phyloP scores from a whole-genome alignment of 2,888 invertebrate species.

The Drosophila cognata region DNA sequence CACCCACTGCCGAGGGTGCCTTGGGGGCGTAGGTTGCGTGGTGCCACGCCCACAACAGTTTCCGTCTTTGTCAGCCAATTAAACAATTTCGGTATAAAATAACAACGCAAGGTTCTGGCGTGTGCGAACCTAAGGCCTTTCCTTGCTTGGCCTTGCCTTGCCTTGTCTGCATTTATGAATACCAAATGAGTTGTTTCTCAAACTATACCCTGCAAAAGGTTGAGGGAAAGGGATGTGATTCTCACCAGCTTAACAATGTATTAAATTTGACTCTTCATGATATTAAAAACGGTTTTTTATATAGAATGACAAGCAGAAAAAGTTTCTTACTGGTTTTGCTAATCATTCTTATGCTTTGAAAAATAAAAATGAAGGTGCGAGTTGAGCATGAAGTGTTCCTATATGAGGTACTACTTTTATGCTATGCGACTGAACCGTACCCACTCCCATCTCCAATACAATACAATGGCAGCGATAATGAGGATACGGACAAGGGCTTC shows the following conservation, averaged over 20 bases:
- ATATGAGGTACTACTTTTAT: neutral
- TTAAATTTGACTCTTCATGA: neutral
- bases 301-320: neutral
- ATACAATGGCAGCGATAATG: constrained; percentile 47
- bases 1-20: constrained; percentile 2
- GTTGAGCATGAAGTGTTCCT: neutral
- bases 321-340: neutral
- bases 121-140: constrained; percentile 52
- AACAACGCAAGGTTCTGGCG: constrained; percentile 47
- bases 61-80: constrained; percentile 70
- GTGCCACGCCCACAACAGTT: constrained; percentile 1
- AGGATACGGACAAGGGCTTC: neutral
- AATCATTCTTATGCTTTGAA: neutral
- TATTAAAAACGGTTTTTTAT: neutral
- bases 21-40: neutral
- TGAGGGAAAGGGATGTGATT: neutral
- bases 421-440: neutral
- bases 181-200: constrained; percentile 66
- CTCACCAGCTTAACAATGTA: neutral
- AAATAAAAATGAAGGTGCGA: neutral
- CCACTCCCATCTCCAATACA: neutral
- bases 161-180: constrained; percentile 70
- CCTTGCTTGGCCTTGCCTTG: constrained; percentile 22
- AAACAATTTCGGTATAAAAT: constrained; percentile 73
- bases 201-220: constrained; percentile 25